Conservation (phyloP, 1,140 invertebrate genomes). For the Lepidurus packardi region DNA sequence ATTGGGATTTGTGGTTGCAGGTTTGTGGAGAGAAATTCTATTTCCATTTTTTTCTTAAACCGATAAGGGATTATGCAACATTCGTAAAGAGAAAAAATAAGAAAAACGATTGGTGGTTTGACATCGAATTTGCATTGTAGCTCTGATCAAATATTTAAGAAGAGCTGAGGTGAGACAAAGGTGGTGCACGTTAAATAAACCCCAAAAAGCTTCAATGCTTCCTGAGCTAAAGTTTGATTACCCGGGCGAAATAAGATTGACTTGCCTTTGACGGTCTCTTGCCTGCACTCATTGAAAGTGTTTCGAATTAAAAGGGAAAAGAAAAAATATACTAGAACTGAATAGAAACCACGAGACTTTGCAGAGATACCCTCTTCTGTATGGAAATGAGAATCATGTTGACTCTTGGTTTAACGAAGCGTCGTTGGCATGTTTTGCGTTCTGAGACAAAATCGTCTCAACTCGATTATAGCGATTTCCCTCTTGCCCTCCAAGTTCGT, state of each 20-base stretch:
- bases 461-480: background rate
- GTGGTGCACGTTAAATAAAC: too few species aligned
- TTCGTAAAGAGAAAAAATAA: too few species aligned
- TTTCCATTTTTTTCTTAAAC: background rate
- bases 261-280: too few species aligned
- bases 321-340: background rate
- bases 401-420: slow-evolving; percentile 13
- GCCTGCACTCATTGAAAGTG: too few species aligned
- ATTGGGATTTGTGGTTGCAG: background rate
- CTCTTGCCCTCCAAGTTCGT: background rate
- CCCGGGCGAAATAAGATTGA: too few species aligned
- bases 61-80: background rate
- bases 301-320: too few species aligned
- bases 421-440: slow-evolving; percentile 6
- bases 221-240: too few species aligned
- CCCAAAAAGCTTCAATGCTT: too few species aligned
- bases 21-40: background rate
- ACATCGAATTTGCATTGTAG: too few species aligned
- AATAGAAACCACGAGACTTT: background rate
- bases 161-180: too few species aligned
- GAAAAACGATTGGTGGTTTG: too few species aligned
- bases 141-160: too few species aligned
- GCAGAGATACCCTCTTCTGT: background rate
- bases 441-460: background rate
- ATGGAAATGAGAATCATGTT: slow-evolving; percentile 11